Percentiles rank a stretch among this genome's conserved stretches.
Conservation (phyloP, 2,113 vertebrate genomes). For the Pteruthius melanotis region DNA sequence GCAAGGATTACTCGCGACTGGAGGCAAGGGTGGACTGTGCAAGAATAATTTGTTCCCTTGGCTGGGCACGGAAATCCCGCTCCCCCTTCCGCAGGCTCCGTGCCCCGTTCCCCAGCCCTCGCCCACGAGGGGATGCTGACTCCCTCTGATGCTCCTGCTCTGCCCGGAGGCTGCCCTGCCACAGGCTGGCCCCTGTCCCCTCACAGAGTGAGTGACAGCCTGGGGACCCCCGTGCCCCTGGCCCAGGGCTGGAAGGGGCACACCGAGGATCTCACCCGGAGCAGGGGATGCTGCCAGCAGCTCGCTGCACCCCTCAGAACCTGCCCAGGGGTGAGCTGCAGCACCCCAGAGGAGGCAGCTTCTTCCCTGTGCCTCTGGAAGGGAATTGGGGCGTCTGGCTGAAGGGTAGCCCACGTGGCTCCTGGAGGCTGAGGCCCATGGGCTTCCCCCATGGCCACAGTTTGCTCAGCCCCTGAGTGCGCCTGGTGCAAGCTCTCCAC, state of each 20-base stretch:
- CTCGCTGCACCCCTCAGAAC: not conserved
- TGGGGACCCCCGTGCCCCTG: not conserved
- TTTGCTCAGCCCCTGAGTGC: not conserved
- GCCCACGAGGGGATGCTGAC: not conserved
- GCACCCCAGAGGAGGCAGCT: not conserved
- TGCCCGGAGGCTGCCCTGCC: not conserved
- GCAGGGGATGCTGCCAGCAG: not conserved
- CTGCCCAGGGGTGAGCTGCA: not conserved
- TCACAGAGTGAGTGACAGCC: accelerated
- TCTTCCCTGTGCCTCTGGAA: not conserved
- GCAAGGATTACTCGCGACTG: conserved; percentile 9
- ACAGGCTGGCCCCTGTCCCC: not conserved
- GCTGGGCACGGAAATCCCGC: not conserved
- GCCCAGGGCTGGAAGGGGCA: not conserved
- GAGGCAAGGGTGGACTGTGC: conserved; percentile 30
- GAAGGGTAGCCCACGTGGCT: accelerated
- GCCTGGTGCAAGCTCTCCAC: not conserved
- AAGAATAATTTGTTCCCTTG: conserved; percentile 2
- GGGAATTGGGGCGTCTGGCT: not conserved
- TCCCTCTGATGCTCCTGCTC: not conserved
- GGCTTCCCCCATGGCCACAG: accelerated
- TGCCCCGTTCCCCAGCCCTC: not conserved
- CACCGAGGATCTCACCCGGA: accelerated
- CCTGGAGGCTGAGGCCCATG: accelerated
- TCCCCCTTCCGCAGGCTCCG: not conserved